Evolutionary conservation across 2,888 invertebrate species (phyloP), one percentile per base, ranked within the genome.

Genomic region (Lissocephala sabroskyi): DNA sequence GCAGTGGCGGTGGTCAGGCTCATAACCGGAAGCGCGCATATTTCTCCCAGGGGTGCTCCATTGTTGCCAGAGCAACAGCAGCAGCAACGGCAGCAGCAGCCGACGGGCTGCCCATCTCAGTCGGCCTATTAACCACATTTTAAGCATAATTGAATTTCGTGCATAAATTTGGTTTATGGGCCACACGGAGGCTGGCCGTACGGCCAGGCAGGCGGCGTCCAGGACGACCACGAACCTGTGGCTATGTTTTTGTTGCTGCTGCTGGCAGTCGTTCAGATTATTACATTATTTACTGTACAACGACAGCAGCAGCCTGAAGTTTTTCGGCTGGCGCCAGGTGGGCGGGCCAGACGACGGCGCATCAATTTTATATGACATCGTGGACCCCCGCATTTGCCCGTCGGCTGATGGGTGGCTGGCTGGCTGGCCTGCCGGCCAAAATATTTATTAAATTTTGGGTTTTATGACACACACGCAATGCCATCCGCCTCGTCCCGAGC

Each of bases 141-240:
- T 71, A 71, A 76, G 70, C 70, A 71, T 71, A 71, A 71, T 71
- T 71, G 70, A 71, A 71, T 71, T 71, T 73, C 57, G 65, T 76
- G 70, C 70, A 71, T 71, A 71, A 71, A 71, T 71, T 76, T 76
- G 60, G 70, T 76, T 71, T 71, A 71, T 71, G 70, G 77, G 73
- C 54, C 61, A 65, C 61, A 49, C 62, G 60, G 76, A 70, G 73
- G 73, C 74, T 60, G 35, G 35, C 43, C 19, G 17, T 4, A 39
- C 16, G 32, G 6, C 45, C 37, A 39, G 5, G 41, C 37, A 10
- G 23, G 23, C 3, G 7, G 4, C 23, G 16, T 16, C 35, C 35
- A 35, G 35, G 3, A 23, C 23, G 4, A 23, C 23, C 23, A 23
- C 23, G 10, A 13, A 36, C 10, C 40, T n/a, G 16, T 16, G 19